Base-by-base conservation (phyloP, 2,113 vertebrate species). In the Cyanoderma ruficeps region DNA sequence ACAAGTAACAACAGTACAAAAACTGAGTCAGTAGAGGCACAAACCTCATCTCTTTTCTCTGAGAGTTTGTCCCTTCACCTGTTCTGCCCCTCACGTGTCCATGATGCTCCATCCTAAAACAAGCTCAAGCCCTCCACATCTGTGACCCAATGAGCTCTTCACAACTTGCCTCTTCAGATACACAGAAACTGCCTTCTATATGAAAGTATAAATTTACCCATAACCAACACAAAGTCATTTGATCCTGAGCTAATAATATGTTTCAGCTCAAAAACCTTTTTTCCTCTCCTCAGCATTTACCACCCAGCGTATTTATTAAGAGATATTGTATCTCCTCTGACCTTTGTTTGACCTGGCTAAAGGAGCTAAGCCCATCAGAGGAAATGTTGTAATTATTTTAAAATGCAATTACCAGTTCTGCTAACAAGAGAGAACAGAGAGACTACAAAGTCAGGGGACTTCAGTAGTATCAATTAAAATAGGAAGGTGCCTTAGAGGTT, bases 361-460 rank as follows among this genome's bases (percentile, higher is more conserved):
- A 89, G 2, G 3, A 91, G 69, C 74, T 71, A 71, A 82, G 55
- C 55, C 87, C 55, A 86, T 64, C 59, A 83, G 35, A 94, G 72
- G 60, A 94, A 96, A 93, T 70, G 33, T 56, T 80, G 37, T 71
- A 78, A 95, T 93, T 87, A 75, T 44, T 91, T 89, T 50, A 50
- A 95, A 95, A 94, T 68, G 82, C 39, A 65, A 89, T 96, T 92
- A 92, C 76, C 22, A 84, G 28, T 93, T 91, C 74, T 89, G 41
- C 72, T 91, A 91, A 87, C 2, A 7, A 79, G 69, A 87, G 52
- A 60, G n/a, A 87, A 87, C 2, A 94, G 60, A 90, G 50, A 79
- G 24, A 84, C 68, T 89, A 81, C 52, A 64, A 94, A 93, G 69
- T 76, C 56, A 55, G 65, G 27, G 15, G 24, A 71, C 74, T 89